Conservation (phyloP, 2,113 vertebrate genomes). For the Scomber japonicus region DNA sequence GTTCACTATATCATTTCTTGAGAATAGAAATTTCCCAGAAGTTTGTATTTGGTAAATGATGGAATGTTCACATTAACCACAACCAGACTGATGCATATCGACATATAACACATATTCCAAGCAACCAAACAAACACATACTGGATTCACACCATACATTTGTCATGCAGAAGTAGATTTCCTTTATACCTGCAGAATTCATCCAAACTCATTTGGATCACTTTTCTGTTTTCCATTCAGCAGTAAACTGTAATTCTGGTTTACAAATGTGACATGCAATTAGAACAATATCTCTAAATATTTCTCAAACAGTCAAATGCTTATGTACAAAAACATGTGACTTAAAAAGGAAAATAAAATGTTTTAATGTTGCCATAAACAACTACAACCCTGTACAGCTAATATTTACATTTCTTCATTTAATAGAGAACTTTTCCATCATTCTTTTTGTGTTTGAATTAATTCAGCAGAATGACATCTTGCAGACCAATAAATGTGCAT, state of each 20-base stretch:
- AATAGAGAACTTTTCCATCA: not conserved
- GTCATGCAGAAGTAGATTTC: too few relatives aligned
- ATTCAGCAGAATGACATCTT: not conserved
- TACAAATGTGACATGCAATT: too few relatives aligned
- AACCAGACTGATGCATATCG: not conserved
- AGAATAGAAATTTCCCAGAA: not conserved
- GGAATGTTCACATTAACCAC: not conserved
- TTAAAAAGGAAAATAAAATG: slow-evolving; percentile 10
- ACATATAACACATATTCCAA: not conserved
- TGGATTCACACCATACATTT: not conserved
- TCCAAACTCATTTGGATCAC: not conserved
- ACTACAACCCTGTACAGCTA: slow-evolving; percentile 7
- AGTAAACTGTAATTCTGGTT: not conserved
- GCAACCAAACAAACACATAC: not conserved
- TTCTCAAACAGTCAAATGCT: slow-evolving; percentile 5
- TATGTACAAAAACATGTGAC: not conserved
- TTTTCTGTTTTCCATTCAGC: not conserved
- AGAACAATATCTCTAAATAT: not conserved
- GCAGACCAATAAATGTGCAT: not conserved
- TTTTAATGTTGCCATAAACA: slow-evolving; percentile 19
- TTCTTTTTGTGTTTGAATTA: not conserved
- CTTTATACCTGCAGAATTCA: not conserved
- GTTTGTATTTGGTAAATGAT: not conserved
- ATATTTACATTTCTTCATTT: slow-evolving; percentile 13
- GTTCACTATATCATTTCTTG: slow-evolving; percentile 1